Base-by-base conservation (phyloP, 2,797 vertebrate species). In the Neopelma chrysocephalum region DNA sequence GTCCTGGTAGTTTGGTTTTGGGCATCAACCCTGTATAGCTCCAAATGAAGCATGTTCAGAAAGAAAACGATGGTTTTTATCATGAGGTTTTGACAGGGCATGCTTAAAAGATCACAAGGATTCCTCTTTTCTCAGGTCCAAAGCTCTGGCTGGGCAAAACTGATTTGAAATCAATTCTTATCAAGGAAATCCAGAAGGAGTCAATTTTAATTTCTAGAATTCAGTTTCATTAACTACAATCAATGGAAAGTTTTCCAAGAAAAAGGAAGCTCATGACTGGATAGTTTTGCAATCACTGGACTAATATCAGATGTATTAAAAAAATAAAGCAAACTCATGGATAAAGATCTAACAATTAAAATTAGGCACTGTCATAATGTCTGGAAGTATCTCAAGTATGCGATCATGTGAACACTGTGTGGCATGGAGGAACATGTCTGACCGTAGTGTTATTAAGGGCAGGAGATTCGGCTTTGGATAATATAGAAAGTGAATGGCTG, bases 1-100 rank as follows among this genome's bases (percentile, higher is more conserved):
- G 1, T 93, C 26, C 50, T 1, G 6, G 45, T 56, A 93, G 70
- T 90, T 92, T 95, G 90, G 93, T 80, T 96, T 95, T 92, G 91
- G 82, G 53, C 68, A 90, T 68, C 42, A 77, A 47, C 45, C 10
- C 42, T 54, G 21, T 75, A 6, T 38, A 85, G 42, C 20, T 95
- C 57, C 71, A 85, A 16, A 76, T 48, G 61, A 78, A 92, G 38
- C 32, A 6, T 45, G 36, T 56, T 93, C 3, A 1, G 64, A 79
- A 40, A 27, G 57, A 70, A 47, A 92, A 18, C 21, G 61, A 82
- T 68, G 31, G 11, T 38, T 90, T 94, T 82, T 71, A 64, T 56
- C 45, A 65, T 0, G 2, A 36, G 36, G 62, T 92, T 93, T 82
- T 4, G 5, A 25, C 3, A 6, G 40, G 15, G 12, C 3, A 8